Percentiles rank a stretch among this genome's conserved stretches.
These are phyloP conservation scores for Hoplias malabaricus DNA, from an alignment of 2,113 vertebrate genomes.

Conservation along the genomic window DNA sequence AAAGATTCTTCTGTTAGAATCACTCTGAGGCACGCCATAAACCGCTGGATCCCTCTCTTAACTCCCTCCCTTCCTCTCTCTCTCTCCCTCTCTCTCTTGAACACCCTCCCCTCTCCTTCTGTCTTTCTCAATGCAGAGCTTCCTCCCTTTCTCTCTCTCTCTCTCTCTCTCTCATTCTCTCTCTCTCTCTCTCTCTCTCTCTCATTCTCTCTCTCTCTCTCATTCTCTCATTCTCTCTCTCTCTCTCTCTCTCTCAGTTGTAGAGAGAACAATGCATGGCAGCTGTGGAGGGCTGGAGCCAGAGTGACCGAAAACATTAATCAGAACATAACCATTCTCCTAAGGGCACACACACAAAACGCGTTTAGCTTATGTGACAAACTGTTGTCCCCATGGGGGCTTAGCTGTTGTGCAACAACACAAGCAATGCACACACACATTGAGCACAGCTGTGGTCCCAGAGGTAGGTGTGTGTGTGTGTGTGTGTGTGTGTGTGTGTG, in stretches of 20 bases:
- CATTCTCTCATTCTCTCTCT: constrained; percentile 14
- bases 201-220: constrained; percentile 10
- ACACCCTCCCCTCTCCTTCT: neutral
- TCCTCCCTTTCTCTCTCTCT: constrained; percentile 33
- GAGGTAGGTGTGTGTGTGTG: neutral
- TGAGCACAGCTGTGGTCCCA: constrained; percentile 45
- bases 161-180: constrained; percentile 35
- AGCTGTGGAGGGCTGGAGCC: constrained; percentile 28
- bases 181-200: constrained; percentile 29
- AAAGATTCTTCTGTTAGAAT: constrained; percentile 7
- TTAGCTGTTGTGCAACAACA: neutral
- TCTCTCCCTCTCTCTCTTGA: constrained; percentile 4
- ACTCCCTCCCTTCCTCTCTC: constrained; percentile 10
- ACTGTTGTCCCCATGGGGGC: neutral
- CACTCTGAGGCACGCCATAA: constrained; percentile 25
- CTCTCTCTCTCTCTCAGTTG: constrained; percentile 41
- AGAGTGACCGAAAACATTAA: constrained; percentile 26
- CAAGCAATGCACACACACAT: constrained; percentile 9
- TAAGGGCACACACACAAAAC: constrained; percentile 11
- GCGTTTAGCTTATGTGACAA: neutral
- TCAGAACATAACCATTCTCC: constrained; percentile 10
- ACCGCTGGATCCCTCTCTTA: constrained; percentile 30
- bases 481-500: constrained; percentile 11
- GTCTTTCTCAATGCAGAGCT: constrained; percentile 28
- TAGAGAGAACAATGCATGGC: constrained; percentile 48